Conservation (phyloP, 2,888 invertebrate genomes). For the Morpho deidamia region DNA sequence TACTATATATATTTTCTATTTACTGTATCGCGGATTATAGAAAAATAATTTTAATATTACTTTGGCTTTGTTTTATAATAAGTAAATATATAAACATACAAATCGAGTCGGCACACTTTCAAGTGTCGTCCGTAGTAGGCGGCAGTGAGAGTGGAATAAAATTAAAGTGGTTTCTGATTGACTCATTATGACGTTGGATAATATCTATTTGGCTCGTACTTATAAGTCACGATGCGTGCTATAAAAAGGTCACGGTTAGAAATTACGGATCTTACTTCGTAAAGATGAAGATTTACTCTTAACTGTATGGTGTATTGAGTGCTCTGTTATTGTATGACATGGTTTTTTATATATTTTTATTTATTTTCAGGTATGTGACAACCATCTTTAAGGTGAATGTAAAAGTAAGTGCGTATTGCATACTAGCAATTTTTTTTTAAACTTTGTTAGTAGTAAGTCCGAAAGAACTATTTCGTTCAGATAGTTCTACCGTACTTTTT, state of each 20-base stretch:
- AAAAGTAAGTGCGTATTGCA: neutral
- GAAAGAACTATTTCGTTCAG: too few species aligned
- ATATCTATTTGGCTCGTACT: neutral
- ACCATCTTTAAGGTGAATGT: too few species aligned
- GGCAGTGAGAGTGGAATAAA: constrained; percentile 3
- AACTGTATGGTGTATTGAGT: neutral
- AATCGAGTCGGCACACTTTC: too few species aligned
- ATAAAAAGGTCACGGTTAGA: constrained; percentile 4
- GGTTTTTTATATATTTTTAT: neutral
- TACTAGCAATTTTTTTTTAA: too few species aligned
- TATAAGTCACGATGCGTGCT: neutral
- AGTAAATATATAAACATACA: too few species aligned
- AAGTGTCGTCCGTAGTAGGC: neutral
- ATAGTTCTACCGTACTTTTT: too few species aligned
- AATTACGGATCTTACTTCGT: constrained; percentile 1
- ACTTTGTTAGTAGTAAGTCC: too few species aligned
- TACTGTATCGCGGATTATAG: too few species aligned
- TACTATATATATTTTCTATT: too few species aligned
- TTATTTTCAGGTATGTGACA: neutral
- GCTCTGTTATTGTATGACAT: neutral
- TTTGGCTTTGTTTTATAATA: too few species aligned
- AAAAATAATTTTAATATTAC: too few species aligned
- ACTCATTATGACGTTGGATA: constrained; percentile 1
- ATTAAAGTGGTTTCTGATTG: neutral
- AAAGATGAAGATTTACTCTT: constrained; percentile 1